Base-by-base conservation (phyloP, 2,888 invertebrate genomes). In the Pharmacophagus antenor region DNA sequence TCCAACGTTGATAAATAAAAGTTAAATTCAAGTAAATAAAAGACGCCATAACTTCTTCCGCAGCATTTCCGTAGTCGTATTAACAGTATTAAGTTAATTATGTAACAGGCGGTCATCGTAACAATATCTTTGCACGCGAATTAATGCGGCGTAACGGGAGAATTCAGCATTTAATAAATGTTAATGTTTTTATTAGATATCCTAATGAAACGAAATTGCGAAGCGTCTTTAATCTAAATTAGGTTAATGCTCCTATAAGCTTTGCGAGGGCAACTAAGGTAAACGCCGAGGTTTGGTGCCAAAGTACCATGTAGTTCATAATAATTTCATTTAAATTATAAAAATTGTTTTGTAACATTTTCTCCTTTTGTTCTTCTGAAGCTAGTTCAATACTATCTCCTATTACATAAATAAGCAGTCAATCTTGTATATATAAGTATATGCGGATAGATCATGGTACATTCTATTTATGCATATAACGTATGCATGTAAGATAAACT, bases 171-270 rank as follows among this genome's bases (percentile, higher is more conserved):
- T 57, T 46, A 51, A 51, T 48, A 53, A 48, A 58, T 47, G 37
- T 7, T 53, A 48, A 53, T 53, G 53, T 53, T 53, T 58, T 53
- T 53, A 58, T 58, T 58, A 48, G 53, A 53, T 56, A 27, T 53
- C 48, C 44, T 49, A 56, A 50, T 56, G 23, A 63, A 65, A 65
- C 56, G 37, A 37, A 59, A 62, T 53, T 37, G 52, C 51, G 56
- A 60, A 48, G 62, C 56, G 55, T 62, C 56, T 64, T 63, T 63
- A 64, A 55, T 42, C 46, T 52, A 62, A 65, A 65, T 67, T 67
- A 64, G 67, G 64, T 62, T 67, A 64, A 62, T 62, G 63, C 61
- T 47, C 59, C 60, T 54, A 56, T 63, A 65, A 66, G 66, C 65
- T 51, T 63, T 46, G 62, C 49, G 22, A 57, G 59, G 58, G 12